Evolutionary conservation across 1,140 invertebrate genomes (phyloP).

Genomic region (Triops cancriformis): DNA sequence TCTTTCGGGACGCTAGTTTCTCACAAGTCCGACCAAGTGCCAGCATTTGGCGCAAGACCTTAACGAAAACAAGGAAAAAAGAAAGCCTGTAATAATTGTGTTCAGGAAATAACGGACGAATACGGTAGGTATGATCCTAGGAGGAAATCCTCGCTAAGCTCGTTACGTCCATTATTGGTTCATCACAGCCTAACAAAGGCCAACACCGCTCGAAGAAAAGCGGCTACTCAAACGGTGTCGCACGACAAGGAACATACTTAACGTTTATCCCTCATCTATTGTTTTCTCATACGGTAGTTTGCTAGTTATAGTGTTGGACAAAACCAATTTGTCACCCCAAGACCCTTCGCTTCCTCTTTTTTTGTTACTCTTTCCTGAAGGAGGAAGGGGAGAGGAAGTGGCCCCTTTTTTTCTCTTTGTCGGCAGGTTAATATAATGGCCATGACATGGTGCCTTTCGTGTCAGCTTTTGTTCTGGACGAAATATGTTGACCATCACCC

Average conservation of each 20-base stretch:
- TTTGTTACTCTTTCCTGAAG: not conserved
- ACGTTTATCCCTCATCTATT: not conserved
- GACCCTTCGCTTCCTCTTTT: no score
- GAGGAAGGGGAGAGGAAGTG: not conserved
- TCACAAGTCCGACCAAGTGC: no score
- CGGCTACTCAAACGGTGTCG: not conserved
- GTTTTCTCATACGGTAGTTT: not conserved
- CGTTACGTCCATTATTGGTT: no score
- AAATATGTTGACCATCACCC: slow-evolving; percentile 5
- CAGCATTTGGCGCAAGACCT: no score
- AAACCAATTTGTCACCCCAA: not conserved
- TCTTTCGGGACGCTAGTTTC: not conserved
- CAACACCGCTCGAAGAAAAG: not conserved
- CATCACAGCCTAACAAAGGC: no score
- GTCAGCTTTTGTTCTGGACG: not conserved
- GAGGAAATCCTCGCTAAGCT: not conserved
- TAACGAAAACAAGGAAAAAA: no score
- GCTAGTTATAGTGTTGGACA: not conserved
- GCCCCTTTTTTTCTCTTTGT: not conserved
- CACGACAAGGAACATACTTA: not conserved
- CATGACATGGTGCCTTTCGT: slow-evolving; percentile 1
- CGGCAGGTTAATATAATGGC: slow-evolving; percentile 3
- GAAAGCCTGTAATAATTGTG: no score
- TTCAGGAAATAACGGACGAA: no score
- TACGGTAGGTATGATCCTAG: no score